These are phyloP conservation scores for Nemapogon koenigi DNA, from an alignment of 2,888 invertebrate species.

Conservation along the genomic window DNA sequence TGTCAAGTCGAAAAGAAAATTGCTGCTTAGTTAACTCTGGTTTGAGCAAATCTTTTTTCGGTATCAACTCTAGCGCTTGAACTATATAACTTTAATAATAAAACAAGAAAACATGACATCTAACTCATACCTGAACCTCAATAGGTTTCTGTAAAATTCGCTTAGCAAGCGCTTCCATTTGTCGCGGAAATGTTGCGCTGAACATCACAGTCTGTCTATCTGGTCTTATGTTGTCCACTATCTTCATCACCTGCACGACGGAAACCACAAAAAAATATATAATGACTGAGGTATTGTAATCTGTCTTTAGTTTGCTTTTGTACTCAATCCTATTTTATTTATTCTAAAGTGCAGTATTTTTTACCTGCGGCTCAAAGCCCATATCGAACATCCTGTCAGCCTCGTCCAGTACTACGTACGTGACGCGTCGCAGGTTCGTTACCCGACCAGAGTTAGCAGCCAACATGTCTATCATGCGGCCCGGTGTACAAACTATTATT, in stretches of 20 bases:
- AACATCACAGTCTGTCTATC: constrained; percentile 99
- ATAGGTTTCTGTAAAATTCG: constrained; percentile 93
- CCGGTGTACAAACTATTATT: constrained; percentile 98
- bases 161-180: constrained; percentile 98
- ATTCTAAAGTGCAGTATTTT: neutral
- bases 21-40: no score
- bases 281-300: no score
- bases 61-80: neutral
- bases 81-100: neutral
- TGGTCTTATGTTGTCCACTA: constrained; percentile 95
- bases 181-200: constrained; percentile 97
- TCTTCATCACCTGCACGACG: constrained; percentile 81
- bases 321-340: no score
- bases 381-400: constrained; percentile 99
- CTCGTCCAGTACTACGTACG: constrained; percentile 97
- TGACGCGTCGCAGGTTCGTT: constrained; percentile 95
- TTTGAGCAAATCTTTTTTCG: neutral
- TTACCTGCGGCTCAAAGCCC: constrained; percentile 96
- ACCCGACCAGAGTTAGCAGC: constrained; percentile 98
- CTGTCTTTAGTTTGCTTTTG: no score
- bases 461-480: constrained; percentile 99
- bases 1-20: no score
- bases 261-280: neutral
- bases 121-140: constrained; percentile 89
- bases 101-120: neutral